These are phyloP conservation scores for Zenarchopterus dispar DNA, from an alignment of 2,797 vertebrate genomes.

Conservation along the genomic window DNA sequence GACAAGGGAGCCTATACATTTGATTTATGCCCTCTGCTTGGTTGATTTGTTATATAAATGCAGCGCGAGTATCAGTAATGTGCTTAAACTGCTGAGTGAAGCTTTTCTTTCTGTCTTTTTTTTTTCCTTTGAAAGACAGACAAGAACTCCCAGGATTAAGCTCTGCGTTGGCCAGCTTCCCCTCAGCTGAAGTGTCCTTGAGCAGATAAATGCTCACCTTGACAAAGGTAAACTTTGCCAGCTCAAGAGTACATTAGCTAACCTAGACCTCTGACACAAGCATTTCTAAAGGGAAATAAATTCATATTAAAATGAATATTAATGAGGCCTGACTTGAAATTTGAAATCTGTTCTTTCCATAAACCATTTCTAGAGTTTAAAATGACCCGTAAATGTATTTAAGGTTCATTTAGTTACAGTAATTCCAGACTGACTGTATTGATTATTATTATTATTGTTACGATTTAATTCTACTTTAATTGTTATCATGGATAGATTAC, in stretches of 20 bases:
- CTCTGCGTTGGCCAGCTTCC: slow-evolving; percentile 21
- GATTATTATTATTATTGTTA: too few relatives aligned
- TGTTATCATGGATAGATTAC: too few relatives aligned
- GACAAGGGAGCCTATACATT: background rate
- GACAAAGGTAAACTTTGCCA: slow-evolving; percentile 26
- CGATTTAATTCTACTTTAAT: too few relatives aligned
- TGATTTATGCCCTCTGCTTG: background rate
- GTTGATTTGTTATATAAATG: slow-evolving; percentile 16
- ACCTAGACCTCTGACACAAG: slow-evolving; percentile 34
- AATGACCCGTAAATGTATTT: background rate
- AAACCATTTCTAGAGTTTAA: background rate
- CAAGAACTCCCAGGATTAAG: slow-evolving; percentile 25
- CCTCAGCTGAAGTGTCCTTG: slow-evolving; percentile 43
- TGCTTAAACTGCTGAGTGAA: slow-evolving; percentile 40
- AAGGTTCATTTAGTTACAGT: too few relatives aligned
- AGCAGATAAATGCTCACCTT: slow-evolving; percentile 37
- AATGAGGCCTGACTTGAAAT: background rate
- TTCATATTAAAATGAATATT: background rate
- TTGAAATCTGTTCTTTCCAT: background rate
- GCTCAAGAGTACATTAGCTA: slow-evolving; percentile 15
- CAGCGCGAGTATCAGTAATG: slow-evolving; percentile 6
- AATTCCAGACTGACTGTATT: too few relatives aligned
- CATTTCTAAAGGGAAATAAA: too few relatives aligned
- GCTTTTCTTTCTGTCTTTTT: slow-evolving; percentile 6
- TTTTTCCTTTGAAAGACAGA: slow-evolving; percentile 1